These are phyloP conservation scores for Dioctria linearis DNA, from an alignment of 2,888 invertebrate genomes.

Conservation along the genomic window DNA sequence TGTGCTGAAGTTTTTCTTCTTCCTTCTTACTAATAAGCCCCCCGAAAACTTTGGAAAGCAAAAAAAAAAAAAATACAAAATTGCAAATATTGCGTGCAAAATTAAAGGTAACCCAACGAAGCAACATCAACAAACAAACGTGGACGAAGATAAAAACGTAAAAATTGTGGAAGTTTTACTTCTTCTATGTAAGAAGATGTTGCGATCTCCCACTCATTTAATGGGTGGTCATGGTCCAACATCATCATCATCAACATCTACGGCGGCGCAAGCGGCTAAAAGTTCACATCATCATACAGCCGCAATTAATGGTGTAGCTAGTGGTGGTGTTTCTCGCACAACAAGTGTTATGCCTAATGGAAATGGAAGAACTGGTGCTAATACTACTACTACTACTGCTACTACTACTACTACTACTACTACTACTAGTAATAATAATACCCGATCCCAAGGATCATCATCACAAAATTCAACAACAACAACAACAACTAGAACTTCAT, in stretches of 20 bases:
- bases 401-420: too few relatives aligned
- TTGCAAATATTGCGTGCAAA: background rate
- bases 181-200: constrained; percentile 68
- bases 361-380: constrained; percentile 55
- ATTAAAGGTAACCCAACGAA: too few relatives aligned
- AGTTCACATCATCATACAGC: constrained; percentile 44
- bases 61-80: background rate
- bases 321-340: constrained; percentile 60
- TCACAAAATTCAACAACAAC: constrained; percentile 66
- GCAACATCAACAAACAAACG: constrained; percentile 30
- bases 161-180: constrained; percentile 62
- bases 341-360: constrained; percentile 39
- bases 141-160: constrained; percentile 58
- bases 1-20: background rate
- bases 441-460: constrained; percentile 53
- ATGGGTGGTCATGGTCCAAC: constrained; percentile 69
- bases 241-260: constrained; percentile 34
- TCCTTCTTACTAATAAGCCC: background rate
- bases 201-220: constrained; percentile 73
- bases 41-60: background rate
- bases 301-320: constrained; percentile 62
- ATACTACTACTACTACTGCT: background rate
- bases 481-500: constrained; percentile 75
- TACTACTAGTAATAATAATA: constrained; percentile 2
- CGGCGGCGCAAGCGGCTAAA: constrained; percentile 26